Evolutionary conservation across 2,113 vertebrate species (phyloP), one percentile per base, ranked within the genome.

Genomic region (Neopipo cinnamomea): DNA sequence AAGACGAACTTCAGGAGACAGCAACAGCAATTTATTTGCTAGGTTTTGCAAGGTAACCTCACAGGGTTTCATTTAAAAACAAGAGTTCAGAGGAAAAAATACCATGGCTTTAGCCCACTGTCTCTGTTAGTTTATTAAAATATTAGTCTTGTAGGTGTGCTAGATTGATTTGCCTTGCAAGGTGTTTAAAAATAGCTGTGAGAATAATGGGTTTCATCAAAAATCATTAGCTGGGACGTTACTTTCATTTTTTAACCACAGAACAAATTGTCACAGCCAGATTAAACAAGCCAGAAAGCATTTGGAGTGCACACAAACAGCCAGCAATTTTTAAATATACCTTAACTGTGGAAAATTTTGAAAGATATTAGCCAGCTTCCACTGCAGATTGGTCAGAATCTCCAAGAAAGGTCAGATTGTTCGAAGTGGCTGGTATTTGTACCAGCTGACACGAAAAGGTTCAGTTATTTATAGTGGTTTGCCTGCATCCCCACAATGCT

Each of bases 171-270:
- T 91, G 30, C 62, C 83, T 95, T 95, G 85, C 8, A 4, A 52
- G 53, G 63, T 65, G 33, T 91, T 96, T 91, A 89, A 94, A 98
- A 97, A 97, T 91, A 98, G 85, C 72, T 77, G 65, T 62, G 24
- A 93, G 96, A 93, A 97, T 97, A 97, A 98, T 96, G 95, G 89
- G 73, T 84, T 96, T 96, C 88, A 95, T 97, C 86, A 91, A 94
- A 97, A 97, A 75, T 93, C 92, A 96, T 97, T 97, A 96, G 72
- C 91, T 88, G 56, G 46, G 79, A 89, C 16, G 0, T 93, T 95
- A 90, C 85, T 95, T 97, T 92, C 92, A 93, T 97, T 95, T 97
- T 96, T 94, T 75, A 96, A 96, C 96, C 95, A 65, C 93, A 85
- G 96, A 92, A 95, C 85, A 92, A 93, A 88, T 46, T 88, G 95